Evolutionary conservation across 2,797 vertebrate species (phyloP), one percentile per base, ranked within the genome.

Genomic region (Myotis findleyi): DNA sequence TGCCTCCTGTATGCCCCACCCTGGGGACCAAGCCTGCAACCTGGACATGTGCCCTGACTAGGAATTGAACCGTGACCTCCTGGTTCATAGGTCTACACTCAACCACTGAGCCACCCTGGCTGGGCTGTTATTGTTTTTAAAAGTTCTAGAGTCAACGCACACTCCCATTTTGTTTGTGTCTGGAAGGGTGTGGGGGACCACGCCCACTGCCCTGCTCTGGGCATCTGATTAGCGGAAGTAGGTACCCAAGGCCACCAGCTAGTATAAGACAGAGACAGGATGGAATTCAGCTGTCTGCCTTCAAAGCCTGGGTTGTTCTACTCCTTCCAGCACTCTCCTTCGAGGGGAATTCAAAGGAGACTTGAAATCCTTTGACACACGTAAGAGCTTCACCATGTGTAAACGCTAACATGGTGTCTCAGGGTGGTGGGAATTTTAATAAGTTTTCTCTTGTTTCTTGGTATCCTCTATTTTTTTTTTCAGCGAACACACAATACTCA

Each of bases 121-220:
- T 21, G 53, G 53, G 7, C 18, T 55, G 30, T 4, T 38, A n/a
- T 8, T 30, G 16, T 9, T 36, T 57, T 68, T 41, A 64, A 55
- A 27, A 77, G 72, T 71, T 87, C 64, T 16, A 5, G 6, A 9
- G 18, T 72, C 68, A 44, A n/a, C 0, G 1, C 20, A 27, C 25
- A 23, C 12, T 21, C 12, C 68, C 55, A 44, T 62, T 17, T 7
- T 23, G 53, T 17, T 13, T 18, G 16, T 0, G 11, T 17, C 9
- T 1, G 2, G 69, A 47, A 14, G 5, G 27, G 14, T 2, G 9
- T 1, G 23, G 18, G 12, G 8, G 23, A 1, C 0, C 20, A 8
- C 17, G 11, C 49, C 57, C 6, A 10, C 12, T 9, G 12, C 12
- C 16, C 27, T 51, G 62, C 73, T 9, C 2, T 1, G 18, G 11